Base-by-base conservation (phyloP, 2,888 invertebrate genomes). In the Meiosimyza decipiens region DNA sequence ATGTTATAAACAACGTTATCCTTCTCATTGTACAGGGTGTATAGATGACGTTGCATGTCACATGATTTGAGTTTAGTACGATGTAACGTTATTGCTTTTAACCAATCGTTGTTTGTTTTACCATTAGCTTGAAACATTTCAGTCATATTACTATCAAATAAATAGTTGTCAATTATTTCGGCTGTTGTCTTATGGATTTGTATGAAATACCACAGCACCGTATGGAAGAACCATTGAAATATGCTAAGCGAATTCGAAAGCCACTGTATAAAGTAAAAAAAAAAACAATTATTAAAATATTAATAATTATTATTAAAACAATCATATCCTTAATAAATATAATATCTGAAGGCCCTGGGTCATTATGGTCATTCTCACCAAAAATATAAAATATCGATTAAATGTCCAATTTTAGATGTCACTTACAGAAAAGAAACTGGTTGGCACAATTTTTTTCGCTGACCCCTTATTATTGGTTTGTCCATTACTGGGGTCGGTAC, bases 1-100 rank as follows among this genome's bases (percentile, higher is more conserved):
- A 85, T 86, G 82, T 86, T 86, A 82, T 86, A 86, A 85, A 89
- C 80, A 88, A 85, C 83, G 87, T 90, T 82, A 85, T 90, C 80
- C 88, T 89, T 83, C 87, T 86, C 91, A 82, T 81, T 90, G 88
- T 81, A 83, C 52, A 87, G 77, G 7, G 84, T 85, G 82, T 90
- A 91, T 3, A 91, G 84, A 63, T 86, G 88, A 82, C 90, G 89
- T 84, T 94, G 92, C 84, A 94, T 90, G 85, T 96, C 96, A 84
- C 96, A 97, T 6, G 95, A 93, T 71, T 94, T 93, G 0, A 95
- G 94, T 60, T 93, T 89, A 0, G 96, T 96, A 81, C 95, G 89
- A 78, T 92, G 92, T 79, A 94, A 91, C 66, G 91, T 88, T 2
- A 93, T 90, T 11, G 90, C 87, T 75, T 90, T 90, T 78, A 92